Evolutionary conservation across 1,140 invertebrate species (phyloP).

Genomic region (Homalodisca vitripennis): DNA sequence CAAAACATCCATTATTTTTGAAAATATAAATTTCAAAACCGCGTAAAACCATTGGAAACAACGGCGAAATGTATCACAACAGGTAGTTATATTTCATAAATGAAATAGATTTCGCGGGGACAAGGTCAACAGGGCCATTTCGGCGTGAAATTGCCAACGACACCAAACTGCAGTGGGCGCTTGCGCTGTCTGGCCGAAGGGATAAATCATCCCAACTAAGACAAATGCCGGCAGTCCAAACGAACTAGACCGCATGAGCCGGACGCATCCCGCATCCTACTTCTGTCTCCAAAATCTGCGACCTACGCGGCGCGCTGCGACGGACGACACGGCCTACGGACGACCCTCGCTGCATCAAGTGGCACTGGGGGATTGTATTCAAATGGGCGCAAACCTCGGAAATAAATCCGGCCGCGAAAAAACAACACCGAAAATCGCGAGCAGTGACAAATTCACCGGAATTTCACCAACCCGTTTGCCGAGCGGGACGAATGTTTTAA

Average conservation of each 20-base stretch:
- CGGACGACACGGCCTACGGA: no score
- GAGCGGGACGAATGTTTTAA: slow-evolving; percentile 1
- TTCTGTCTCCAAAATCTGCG: no score
- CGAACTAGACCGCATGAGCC: background rate
- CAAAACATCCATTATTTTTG: no score
- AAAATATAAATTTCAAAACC: no score
- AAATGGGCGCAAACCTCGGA: slow-evolving; percentile 8
- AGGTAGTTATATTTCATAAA: background rate
- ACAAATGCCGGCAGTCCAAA: background rate
- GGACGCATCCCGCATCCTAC: background rate
- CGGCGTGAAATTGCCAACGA: background rate
- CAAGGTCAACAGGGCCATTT: slow-evolving; percentile 1
- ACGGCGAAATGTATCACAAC: slow-evolving; percentile 8
- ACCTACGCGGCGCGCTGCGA: no score
- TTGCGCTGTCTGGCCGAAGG: background rate
- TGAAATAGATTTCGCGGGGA: slow-evolving; percentile 22
- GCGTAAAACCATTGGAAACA: no score
- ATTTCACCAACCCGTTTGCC: background rate
- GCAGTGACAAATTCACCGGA: slow-evolving; percentile 1
- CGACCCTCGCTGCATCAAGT: background rate
- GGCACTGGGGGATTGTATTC: background rate
- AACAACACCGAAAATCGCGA: slow-evolving; percentile 17
- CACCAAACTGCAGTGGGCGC: background rate
- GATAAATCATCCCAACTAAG: background rate
- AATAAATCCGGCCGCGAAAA: slow-evolving; percentile 20